Evolutionary conservation across 2,113 vertebrate genomes (phyloP).

Genomic region (Microcebus lehilahytsara): DNA sequence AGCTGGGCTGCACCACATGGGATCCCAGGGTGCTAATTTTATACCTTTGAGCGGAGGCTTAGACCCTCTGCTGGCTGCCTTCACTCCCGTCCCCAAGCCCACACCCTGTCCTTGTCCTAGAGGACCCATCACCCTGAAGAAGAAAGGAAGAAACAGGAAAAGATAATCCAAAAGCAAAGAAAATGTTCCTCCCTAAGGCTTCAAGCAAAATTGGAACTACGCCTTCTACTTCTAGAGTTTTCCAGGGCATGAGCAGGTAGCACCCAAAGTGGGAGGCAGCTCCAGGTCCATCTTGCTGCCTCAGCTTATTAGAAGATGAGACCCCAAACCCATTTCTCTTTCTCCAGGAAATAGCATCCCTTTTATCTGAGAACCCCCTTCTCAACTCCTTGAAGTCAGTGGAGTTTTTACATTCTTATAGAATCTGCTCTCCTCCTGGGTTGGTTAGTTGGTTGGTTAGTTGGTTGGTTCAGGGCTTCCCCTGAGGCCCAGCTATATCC

Average conservation of each 20-base stretch:
- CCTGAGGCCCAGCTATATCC: neutral
- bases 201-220: neutral
- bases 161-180: neutral
- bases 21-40: neutral
- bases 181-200: neutral
- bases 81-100: neutral
- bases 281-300: neutral
- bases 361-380: neutral
- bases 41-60: neutral
- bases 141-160: neutral
- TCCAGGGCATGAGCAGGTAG: neutral
- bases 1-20: neutral
- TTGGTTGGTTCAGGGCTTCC: neutral
- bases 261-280: neutral
- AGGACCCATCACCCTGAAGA: neutral
- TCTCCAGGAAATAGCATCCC: neutral
- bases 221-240: neutral
- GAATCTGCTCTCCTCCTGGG: neutral
- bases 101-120: neutral
- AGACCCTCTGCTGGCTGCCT: neutral
- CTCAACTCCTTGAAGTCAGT: neutral
- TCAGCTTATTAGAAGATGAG: neutral
- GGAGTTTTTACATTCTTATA: neutral
- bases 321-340: neutral
- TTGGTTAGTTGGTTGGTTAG: too few species aligned